Evolutionary conservation across 2,888 invertebrate genomes (phyloP), one percentile per base, ranked within the genome.

Genomic region (Lithophane semibrunnea): DNA sequence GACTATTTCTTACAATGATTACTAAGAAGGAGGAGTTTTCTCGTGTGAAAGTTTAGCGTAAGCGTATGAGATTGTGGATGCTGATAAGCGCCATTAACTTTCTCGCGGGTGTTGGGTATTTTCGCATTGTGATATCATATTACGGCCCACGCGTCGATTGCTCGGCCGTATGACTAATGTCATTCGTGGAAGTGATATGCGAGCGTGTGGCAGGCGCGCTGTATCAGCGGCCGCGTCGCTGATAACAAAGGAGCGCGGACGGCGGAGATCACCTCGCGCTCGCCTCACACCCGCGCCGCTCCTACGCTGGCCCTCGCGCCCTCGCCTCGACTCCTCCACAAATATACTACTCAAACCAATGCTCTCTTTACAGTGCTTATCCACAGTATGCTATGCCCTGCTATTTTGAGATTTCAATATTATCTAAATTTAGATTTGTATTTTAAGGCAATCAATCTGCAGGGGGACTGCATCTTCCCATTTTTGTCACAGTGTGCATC

Each of bases 61-160:
- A 94, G 95, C 95, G 94, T 95, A 95, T 91, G 95, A 96, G 96
- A 96, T 96, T 96, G 95, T 96, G 96, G 96, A 96, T 96, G 95
- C 96, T 97, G 97, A 96, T 97, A 97, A 97, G 97, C 97, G 97
- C 97, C 97, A 97, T 97, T 97, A 97, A 96, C 97, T 97, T 97
- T 97, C 97, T 97, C 97, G 97, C 97, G 97, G 95, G 95, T 96
- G 96, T 96, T 96, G 96, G 95, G 95, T 97, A 97, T 97, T 97
- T 97, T 97, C 96, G 97, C 97, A 96, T 97, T 97, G 97, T 97
- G 97, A 97, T 97, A 97, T 97, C 97, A 97, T 97, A 95, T 97
- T 96, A 96, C 97, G 94, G 95, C 97, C 97, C 96, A 97, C 97
- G 97, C 97, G 95, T 95, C 92, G 94, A 95, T 93, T 95, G 94